These are phyloP conservation scores for Torymus aiolomorphi DNA, from an alignment of 2,888 invertebrate species.

Conservation along the genomic window DNA sequence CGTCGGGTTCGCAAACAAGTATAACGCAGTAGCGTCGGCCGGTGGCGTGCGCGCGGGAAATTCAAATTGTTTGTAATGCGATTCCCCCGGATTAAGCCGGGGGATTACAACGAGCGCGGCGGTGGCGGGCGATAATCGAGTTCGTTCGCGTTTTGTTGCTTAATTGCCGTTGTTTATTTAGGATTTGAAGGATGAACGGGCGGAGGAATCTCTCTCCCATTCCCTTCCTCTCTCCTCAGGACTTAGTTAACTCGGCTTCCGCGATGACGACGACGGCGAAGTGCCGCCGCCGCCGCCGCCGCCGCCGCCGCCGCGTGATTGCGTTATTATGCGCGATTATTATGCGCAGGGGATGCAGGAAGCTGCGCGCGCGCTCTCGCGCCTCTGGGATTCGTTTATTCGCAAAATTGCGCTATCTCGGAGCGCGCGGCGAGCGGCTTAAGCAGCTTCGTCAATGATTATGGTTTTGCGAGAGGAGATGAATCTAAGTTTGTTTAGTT, in stretches of 20 bases:
- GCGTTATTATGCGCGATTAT: conserved; percentile 50
- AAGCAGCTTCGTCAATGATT: neutral
- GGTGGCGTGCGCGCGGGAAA: conserved; percentile 30
- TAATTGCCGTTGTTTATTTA: conserved; percentile 54
- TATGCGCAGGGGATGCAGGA: conserved; percentile 19
- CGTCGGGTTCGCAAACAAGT: conserved; percentile 24
- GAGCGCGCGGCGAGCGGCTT: neutral
- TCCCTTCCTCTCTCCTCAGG: neutral
- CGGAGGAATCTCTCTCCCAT: no score
- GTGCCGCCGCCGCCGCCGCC: neutral
- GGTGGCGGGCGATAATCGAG: conserved; percentile 45
- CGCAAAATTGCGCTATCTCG: conserved; percentile 6
- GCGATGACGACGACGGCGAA: neutral
- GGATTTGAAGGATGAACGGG: conserved; percentile 47
- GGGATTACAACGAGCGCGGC: conserved; percentile 15
- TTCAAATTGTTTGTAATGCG: conserved; percentile 55
- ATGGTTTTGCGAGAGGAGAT: no score
- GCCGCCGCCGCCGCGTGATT: conserved; percentile 14
- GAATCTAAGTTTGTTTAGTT: no score
- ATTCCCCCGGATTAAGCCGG: conserved; percentile 42
- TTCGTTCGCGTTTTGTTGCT: conserved; percentile 51
- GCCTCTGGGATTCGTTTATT: conserved; percentile 26
- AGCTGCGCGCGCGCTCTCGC: neutral
- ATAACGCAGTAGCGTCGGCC: neutral
- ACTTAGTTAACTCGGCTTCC: conserved; percentile 46